A percentile compares a stretch with the other conserved stretches of the same genome.
phyloP scores from a whole-genome alignment of 2,888 invertebrate species.

The Entomobrya proxima region DNA sequence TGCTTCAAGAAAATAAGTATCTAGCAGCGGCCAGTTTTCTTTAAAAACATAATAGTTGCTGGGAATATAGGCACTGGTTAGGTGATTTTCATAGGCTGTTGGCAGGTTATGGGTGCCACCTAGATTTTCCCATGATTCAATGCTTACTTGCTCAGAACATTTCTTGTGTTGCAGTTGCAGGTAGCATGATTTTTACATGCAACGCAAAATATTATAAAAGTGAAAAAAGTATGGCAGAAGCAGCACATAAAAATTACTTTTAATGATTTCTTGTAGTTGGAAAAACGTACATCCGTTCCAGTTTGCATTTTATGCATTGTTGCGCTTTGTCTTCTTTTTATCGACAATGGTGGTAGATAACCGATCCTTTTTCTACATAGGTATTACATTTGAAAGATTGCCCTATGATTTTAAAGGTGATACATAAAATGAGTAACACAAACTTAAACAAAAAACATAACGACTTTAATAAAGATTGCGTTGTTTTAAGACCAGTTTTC shows the following conservation, averaged over 20 bases:
- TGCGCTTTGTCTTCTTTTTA: too few relatives aligned
- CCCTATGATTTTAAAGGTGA: slow-evolving; percentile 6
- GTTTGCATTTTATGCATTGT: not conserved
- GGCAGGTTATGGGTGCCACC: slow-evolving; percentile 45
- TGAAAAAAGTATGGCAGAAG: not conserved
- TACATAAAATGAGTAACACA: slow-evolving; percentile 24
- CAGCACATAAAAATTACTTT: slow-evolving; percentile 15
- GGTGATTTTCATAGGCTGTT: slow-evolving; percentile 54
- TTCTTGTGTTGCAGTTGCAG: not conserved
- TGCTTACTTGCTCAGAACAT: not conserved
- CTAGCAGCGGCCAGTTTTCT: not conserved
- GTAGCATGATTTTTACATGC: not conserved
- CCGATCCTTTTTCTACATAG: slow-evolving; percentile 14
- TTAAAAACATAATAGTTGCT: not conserved
- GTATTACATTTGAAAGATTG: too few relatives aligned
- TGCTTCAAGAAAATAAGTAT: not conserved
- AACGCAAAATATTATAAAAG: not conserved
- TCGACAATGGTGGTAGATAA: not conserved
- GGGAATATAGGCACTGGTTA: slow-evolving; percentile 3
- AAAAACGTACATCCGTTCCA: slow-evolving; percentile 42
- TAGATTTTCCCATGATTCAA: slow-evolving; percentile 46
- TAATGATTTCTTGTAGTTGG: not conserved
- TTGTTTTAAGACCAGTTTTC: not conserved
- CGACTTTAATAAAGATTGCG: not conserved
- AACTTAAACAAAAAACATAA: slow-evolving; percentile 29